phyloP scores from a whole-genome alignment of 2,888 invertebrate species.

The Odontothrips loti region DNA sequence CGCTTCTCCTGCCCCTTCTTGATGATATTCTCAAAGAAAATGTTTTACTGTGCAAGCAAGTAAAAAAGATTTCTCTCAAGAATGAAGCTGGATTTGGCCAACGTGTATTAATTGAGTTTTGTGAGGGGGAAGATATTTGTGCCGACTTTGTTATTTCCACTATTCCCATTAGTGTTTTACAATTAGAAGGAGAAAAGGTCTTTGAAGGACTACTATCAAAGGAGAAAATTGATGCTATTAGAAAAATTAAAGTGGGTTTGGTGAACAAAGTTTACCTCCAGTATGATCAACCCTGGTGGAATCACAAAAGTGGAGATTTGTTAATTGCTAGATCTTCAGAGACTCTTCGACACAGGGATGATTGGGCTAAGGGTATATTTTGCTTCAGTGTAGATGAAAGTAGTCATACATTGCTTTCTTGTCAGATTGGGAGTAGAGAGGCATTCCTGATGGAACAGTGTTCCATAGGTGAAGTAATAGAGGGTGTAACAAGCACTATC shows the following conservation, averaged over 20 bases:
- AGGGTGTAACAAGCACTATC: background rate
- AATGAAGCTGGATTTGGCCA: background rate
- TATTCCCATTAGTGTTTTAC: background rate
- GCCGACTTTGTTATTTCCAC: background rate
- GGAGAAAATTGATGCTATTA: background rate
- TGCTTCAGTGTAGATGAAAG: background rate
- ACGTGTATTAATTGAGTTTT: background rate
- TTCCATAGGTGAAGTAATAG: background rate
- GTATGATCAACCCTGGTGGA: slow-evolving; percentile 10
- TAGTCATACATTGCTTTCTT: background rate
- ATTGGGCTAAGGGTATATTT: background rate
- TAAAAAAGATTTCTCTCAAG: background rate
- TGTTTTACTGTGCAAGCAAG: background rate
- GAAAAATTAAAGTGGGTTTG: background rate
- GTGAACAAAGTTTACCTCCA: slow-evolving; percentile 4
- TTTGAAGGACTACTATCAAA: background rate
- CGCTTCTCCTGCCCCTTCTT: background rate
- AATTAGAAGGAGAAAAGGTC: background rate
- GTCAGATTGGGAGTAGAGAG: background rate
- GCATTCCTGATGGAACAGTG: background rate
- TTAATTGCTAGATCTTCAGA: background rate
- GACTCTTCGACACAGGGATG: background rate
- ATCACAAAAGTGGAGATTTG: background rate
- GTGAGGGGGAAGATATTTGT: background rate
- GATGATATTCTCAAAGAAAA: background rate